Evolutionary conservation across 2,113 vertebrate genomes (phyloP).

Genomic region (Sorex araneus): DNA sequence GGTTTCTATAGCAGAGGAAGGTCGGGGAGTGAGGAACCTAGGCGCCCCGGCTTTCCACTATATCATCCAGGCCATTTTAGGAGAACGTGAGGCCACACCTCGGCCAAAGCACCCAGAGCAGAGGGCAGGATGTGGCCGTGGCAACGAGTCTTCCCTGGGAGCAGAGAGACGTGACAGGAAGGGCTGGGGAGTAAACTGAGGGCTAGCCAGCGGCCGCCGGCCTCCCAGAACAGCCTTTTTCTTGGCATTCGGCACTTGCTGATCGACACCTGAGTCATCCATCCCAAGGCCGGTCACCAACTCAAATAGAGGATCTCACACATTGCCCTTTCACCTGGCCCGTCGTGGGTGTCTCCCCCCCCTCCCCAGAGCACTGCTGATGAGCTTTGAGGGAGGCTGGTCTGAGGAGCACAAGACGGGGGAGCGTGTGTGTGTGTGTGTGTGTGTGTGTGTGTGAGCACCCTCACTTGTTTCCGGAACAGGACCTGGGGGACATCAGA

Average conservation of each 20-base stretch:
- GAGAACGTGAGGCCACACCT: slow-evolving; percentile 1
- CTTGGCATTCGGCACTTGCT: slow-evolving; percentile 67
- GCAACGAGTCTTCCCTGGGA: slow-evolving; percentile 9
- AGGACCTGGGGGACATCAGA: not conserved
- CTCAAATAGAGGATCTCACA: slow-evolving; percentile 72
- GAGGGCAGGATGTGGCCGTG: slow-evolving; percentile 48
- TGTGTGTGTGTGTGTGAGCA: not conserved
- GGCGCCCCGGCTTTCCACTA: slow-evolving; percentile 28
- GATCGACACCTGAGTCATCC: slow-evolving; percentile 80
- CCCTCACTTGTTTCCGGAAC: not conserved
- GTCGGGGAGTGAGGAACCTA: not conserved
- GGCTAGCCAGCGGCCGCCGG: slow-evolving; percentile 11
- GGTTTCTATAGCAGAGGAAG: not conserved
- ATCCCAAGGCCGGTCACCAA: slow-evolving; percentile 70
- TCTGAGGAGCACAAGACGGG: not conserved
- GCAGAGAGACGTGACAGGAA: slow-evolving; percentile 61
- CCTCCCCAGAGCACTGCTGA: slow-evolving; percentile 52
- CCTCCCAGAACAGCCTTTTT: slow-evolving; percentile 68
- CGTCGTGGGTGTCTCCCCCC: slow-evolving; percentile 38
- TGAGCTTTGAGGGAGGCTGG: not conserved
- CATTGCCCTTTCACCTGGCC: not conserved
- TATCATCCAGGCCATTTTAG: slow-evolving; percentile 4
- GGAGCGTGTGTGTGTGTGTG: not conserved
- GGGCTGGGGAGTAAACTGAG: not conserved
- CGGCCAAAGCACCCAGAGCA: not conserved